Evolutionary conservation across 1,140 invertebrate genomes (phyloP).

Genomic region (Aphis craccivora): DNA sequence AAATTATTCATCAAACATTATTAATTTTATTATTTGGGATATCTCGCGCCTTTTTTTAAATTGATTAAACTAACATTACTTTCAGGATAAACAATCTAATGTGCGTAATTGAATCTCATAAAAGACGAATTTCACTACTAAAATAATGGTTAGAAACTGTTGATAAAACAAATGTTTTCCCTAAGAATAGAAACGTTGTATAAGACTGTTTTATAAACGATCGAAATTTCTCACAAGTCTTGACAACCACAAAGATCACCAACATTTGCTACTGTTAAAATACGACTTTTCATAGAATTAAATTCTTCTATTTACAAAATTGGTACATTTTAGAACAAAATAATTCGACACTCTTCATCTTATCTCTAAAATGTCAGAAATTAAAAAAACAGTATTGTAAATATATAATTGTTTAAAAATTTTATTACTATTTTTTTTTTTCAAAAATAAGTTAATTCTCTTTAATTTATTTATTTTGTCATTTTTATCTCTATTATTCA

Average conservation of each 20-base stretch:
- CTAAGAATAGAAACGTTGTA: not conserved
- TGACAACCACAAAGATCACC: not conserved
- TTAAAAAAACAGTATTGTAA: not conserved
- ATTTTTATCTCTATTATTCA: not conserved
- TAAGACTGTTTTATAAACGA: conserved; percentile 26
- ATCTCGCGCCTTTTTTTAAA: not conserved
- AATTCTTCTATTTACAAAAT: not conserved
- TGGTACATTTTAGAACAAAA: not conserved
- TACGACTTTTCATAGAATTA: not conserved
- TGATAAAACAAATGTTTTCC: conserved; percentile 33
- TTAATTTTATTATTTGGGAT: not conserved
- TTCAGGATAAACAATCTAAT: not conserved
- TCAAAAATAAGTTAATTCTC: not conserved
- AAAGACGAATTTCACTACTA: not conserved
- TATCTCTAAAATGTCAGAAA: not conserved
- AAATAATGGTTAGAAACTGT: not conserved
- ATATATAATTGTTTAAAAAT: not conserved
- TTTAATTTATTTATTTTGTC: not conserved
- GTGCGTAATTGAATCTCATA: not conserved
- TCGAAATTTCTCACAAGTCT: conserved; percentile 11
- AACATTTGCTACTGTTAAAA: not conserved
- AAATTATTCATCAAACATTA: not conserved
- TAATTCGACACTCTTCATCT: not conserved
- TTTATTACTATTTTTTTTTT: not conserved
- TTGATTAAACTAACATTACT: not conserved